Conservation (phyloP, 2,888 invertebrate species). For the Rapana venosa region DNA sequence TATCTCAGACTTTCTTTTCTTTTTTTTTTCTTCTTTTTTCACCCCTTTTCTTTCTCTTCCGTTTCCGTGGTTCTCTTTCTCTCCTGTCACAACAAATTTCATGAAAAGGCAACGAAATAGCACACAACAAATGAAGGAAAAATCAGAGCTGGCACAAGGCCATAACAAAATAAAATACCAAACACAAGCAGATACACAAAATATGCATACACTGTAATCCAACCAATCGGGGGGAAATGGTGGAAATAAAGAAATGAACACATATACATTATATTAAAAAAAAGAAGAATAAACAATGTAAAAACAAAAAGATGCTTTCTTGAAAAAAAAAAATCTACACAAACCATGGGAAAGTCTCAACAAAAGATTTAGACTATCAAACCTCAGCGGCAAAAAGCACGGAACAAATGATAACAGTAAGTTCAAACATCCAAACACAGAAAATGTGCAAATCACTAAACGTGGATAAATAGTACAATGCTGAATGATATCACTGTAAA, state of each 20-base stretch:
- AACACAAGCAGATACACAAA: not conserved
- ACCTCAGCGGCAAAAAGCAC: not conserved
- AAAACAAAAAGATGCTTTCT: not conserved
- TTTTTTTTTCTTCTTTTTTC: too few relatives aligned
- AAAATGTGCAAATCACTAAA: not conserved
- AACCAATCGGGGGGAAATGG: not conserved
- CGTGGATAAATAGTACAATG: not conserved
- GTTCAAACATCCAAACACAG: not conserved
- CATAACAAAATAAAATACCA: not conserved
- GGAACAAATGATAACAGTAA: not conserved
- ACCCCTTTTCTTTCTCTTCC: not conserved
- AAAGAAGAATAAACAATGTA: not conserved
- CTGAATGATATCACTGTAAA: not conserved
- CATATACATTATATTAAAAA: not conserved
- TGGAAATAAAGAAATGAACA: not conserved
- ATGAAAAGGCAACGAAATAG: too few relatives aligned
- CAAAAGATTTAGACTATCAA: not conserved
- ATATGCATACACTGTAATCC: not conserved
- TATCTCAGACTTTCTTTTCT: not conserved
- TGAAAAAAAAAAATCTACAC: not conserved
- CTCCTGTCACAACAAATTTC: not conserved
- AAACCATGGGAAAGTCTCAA: not conserved
- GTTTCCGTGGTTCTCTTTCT: too few relatives aligned
- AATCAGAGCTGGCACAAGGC: not conserved
- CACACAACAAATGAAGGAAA: too few relatives aligned